Evolutionary conservation across 2,888 invertebrate genomes (phyloP), one percentile per base, ranked within the genome.

Genomic region (Lacanobia wlatinum): DNA sequence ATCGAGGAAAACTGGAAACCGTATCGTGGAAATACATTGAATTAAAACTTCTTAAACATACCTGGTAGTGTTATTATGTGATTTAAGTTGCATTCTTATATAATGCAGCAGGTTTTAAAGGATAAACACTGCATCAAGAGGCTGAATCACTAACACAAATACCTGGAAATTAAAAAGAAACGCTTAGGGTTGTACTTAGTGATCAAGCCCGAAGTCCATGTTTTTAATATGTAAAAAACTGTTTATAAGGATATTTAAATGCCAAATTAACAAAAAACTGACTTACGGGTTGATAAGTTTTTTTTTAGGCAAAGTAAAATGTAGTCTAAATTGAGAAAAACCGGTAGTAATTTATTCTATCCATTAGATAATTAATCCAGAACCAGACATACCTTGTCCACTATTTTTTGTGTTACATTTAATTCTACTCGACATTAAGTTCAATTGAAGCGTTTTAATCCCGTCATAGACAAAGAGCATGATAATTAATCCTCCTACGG

Each of bases 21-120:
- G 9, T 38, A 8, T 52, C 9, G 21, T 59, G 28, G 28, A 46
- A 66, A 52, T 14, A 65, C 7, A 58, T 59, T 10, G 12, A 66
- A 59, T 52, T 74, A 66, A 74, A 58, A 73, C 52, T 65, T 21
- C 2, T 73, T 16, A 12, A 43, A 46, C 16, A 50, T 73, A 58
- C 56, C 50, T 50, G 28, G 16, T 53, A 14, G 34, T 23, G 5
- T 1, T 16, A 18, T 7, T 50, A 46, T 10, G 8, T 52, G 14
- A 71, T 50, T 40, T 43, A 10, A 10, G 18, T 21, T 8, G n/a
- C 72, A 72, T 53, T 61, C 8, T n/a, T 61, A 23, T 16, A 34
- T 38, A 73, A 40, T 64, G 18, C 16, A 53, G 10, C 53, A 40
- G 38, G 14, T 62, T 62, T 72, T 12, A 53, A 34, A 48, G 38